Evolutionary conservation across 2,888 invertebrate genomes (phyloP), one percentile per base, ranked within the genome.

Genomic region (Willowsia nigromaculata): DNA sequence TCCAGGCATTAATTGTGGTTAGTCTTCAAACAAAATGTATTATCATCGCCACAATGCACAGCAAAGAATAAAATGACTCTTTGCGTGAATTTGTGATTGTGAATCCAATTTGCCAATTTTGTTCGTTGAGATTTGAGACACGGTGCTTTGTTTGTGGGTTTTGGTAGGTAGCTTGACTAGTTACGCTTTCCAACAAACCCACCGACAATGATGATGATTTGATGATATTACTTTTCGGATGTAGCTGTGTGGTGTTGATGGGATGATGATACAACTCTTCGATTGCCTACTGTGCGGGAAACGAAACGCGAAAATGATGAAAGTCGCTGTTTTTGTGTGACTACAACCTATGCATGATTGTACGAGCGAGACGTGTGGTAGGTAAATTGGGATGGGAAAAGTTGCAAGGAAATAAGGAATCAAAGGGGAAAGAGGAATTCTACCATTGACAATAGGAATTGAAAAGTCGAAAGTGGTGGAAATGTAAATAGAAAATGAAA

Each of bases 401-500:
- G 74, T n/a, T 30, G 22, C 27, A 81, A 40, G 47, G 47, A 43
- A 47, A 27, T 5, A 71, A 62, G 37, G 3, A 50, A 50, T 18
- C 18, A 18, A 50, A 50, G 18, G 65, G 25, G 6, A 78, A 50
- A 50, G n/a, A 59, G 62, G 15, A 62, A 56, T 2, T 68, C 18
- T 18, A 68, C 53, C 53, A 74, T 59, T 74, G 59, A 47, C 37
- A 81, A 43, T 47, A 22, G 59, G 74, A 85, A 43, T 43, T 27
- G 76, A 53, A 83, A 85, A 85, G 59, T 59, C 74, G 47, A 15
- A 37, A 47, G 43, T 76, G 74, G 59, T 22, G 25, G 84, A 53
- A 83, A 56, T 71, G 84, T 84, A 84, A 84, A 84, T 84, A 84
- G 53, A 71, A 83, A 27, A 11, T 33, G 59, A n/a, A 78, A 30